Evolutionary conservation across 37 sponge, comb jelly and placozoan species (phyloP).

Genomic region (Haliclona indistincta): DNA sequence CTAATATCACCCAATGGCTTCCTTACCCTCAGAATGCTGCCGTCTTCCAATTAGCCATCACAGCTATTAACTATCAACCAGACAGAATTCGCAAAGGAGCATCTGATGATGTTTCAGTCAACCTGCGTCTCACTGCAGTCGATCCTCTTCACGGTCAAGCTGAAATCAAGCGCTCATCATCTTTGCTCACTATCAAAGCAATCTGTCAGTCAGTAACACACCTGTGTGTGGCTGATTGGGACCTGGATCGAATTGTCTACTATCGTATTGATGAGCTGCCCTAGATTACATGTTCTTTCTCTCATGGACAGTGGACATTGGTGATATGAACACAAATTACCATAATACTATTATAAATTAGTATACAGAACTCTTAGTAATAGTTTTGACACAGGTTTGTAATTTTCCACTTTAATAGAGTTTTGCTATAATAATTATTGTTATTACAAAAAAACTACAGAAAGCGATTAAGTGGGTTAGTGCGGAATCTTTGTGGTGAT

Average conservation of each 20-base stretch:
- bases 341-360: too few species aligned
- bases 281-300: too few species aligned
- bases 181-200: slow-evolving; percentile 80
- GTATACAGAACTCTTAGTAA: too few species aligned
- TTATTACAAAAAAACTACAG: too few species aligned
- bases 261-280: slow-evolving; percentile 72
- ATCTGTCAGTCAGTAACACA: slow-evolving; percentile 71
- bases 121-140: slow-evolving; percentile 54
- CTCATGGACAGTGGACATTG: too few species aligned
- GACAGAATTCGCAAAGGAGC: slow-evolving; percentile 65
- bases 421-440: too few species aligned
- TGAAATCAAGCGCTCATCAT: not conserved
- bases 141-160: slow-evolving; percentile 65
- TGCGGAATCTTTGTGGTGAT: too few species aligned
- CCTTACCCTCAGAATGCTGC: slow-evolving; percentile 27
- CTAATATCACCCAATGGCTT: slow-evolving; percentile 53
- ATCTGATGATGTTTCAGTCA: slow-evolving; percentile 72
- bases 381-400: too few species aligned
- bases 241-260: slow-evolving; percentile 48
- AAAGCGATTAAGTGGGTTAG: too few species aligned
- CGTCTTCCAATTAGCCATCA: slow-evolving; percentile 63
- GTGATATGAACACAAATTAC: too few species aligned
- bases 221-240: slow-evolving; percentile 88
- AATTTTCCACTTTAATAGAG: too few species aligned
- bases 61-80: slow-evolving; percentile 44